Evolutionary conservation across 2,797 vertebrate species (phyloP), one percentile per base, ranked within the genome.

Genomic region (Sarcoramphus papa): DNA sequence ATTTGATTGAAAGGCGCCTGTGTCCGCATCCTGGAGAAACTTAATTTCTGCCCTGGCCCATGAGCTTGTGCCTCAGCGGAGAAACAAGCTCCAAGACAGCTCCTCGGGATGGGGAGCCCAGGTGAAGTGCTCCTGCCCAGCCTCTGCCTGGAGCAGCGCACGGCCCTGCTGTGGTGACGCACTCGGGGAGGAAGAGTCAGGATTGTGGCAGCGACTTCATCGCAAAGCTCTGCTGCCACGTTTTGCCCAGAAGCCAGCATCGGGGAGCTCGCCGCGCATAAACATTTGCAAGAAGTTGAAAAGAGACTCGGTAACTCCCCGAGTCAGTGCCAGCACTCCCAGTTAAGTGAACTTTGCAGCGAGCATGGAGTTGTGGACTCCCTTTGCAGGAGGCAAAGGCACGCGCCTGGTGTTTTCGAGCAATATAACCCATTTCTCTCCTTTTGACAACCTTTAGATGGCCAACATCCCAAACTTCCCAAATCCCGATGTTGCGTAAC

Each of bases 391-490:
- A 70, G 21, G 22, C 37, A 72, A 81, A 19, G 33, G 62, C 33
- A 68, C 8, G 0, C 2, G 3, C 41, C 45, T 11, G 53, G 19
- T 15, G 31, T 22, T 81, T 48, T 53, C 76, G 68, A 78, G 30
- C 64, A 84, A 27, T 0, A 8, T 15, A 67, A 77, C 85, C 64
- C 72, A 68, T 7, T 50, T 85, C 53, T 67, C 67, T 93, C 80
- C 67, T 94, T 91, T 41, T 0, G 1, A 85, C 48, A 88, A 88
- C 88, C 79, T 94, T 92, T 31, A 60, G 17, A 84, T 6, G 43
- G 91, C 81, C 81, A 92, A 83, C 62, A 91, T 54, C 78, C 62
- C 84, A 85, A 96, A 95, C 86, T 89, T 92, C 88, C 81, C 35
- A 1, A 85, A 80, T 51, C 69, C 57, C 19, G 0, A 28, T 0